Base-by-base conservation (phyloP, 2,888 invertebrate genomes). In the Drosophila melanosoma region DNA sequence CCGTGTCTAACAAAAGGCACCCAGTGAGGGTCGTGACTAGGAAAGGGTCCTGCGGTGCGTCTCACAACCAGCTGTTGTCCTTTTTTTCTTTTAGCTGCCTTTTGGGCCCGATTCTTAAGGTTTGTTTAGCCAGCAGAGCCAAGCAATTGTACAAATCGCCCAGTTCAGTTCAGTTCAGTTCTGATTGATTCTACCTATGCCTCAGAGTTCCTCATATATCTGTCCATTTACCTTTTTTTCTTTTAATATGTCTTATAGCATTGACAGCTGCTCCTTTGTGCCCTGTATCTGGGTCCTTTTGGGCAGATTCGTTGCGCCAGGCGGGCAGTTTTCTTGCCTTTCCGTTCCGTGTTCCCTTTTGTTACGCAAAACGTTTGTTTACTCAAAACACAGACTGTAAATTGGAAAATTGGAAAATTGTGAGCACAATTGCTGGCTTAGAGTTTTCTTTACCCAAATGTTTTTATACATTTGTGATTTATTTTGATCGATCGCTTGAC, bases 361-460 rank as follows among this genome's bases (percentile, higher is more conserved):
- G 86, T 87, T 84, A 87, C 83, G 87, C 87, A 87, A 87, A 87
- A 83, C 83, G 77, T 84, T 86, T 87, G 86, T 87, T 87, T 87
- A 89, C 81, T 62, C 88, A 87, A 85, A 87, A 78, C 81, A 80
- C 64, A 70, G 67, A 69, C 70, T 58, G 67, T 69, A 77, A 62
- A 69, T 79, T 68, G 65, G 83, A 79, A 82, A 85, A 82, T 82
- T 85, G 81, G 89, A 86, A 84, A 84, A 84, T 86, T 84, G 84
- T 81, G 76, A 76, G 71, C 63, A 83, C 84, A 88, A 88, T 86
- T 89, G 87, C 60, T 75, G 84, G 84, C 79, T 87, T 87, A 85
- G 65, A 62, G 42, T 54, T 74, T 84, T 45, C 57, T 66, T 33
- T 59, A 53, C 67, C 71, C 57, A 57, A 61, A 65, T 80, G 80